Base-by-base conservation (phyloP, 2,797 vertebrate species). In the Helicolenus hilgendorfi region DNA sequence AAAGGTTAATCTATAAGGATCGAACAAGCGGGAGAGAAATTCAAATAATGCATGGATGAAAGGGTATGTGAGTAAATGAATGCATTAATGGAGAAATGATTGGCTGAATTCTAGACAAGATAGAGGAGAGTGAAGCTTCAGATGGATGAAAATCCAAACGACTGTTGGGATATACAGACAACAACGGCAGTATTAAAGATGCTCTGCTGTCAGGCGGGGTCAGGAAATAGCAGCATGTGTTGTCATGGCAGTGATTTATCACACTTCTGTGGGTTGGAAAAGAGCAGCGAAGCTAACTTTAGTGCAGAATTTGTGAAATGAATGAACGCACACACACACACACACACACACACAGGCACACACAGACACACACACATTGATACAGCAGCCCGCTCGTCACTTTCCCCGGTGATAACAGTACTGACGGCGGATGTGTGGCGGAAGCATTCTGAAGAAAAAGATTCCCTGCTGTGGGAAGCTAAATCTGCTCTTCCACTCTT, bases 1-100 rank as follows among this genome's bases (percentile, higher is more conserved):
- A 88, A 41, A 41, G 73, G 49, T 80, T 59, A 18, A n/a, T 71
- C 58, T 33, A 24, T 29, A 13, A 58, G 76, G 60, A 55, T 2
- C 8, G 49, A 84, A 53, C 24, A 35, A 38, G 41, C 49, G 31
- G 31, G 56, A 72, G 18, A 45, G 6, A 56, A 64, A 75, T 77
- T 81, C 31, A 20, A 77, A 72, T 88, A 71, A 87, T 69, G 65
- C 31, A 87, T 4, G 3, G 71, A 74, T 89, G 45, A 74, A 73
- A 49, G 41, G n/a, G 38, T 15, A 72, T 58, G 36, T 14, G 29
- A 62, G 45, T 31, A 80, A 31, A 55, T 69, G 0, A 62, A 82
- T 77, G 56, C 13, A 38, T 70, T 68, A 20, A 78, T 59, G 18
- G 49, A 59, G 22, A 33, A 69, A 56, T 65, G 35, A 74, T 49